Evolutionary conservation across 2,113 vertebrate species (phyloP).

Genomic region (Piprites chloris): DNA sequence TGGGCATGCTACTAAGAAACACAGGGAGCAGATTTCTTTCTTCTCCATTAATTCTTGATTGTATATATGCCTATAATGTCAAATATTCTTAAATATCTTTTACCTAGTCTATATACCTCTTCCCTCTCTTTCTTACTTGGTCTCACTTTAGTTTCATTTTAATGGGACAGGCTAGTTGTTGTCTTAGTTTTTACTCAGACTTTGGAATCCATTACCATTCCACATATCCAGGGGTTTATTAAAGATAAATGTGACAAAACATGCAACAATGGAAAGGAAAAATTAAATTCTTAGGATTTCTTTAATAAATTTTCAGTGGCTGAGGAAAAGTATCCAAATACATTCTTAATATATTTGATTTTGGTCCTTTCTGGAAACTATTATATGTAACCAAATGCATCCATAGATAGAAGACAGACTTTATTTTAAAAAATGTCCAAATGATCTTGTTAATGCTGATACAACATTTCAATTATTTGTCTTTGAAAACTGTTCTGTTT

Average conservation of each 20-base stretch:
- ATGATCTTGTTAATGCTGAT: not conserved
- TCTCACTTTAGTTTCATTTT: not conserved
- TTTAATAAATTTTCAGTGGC: conserved; percentile 8
- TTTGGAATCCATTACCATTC: not conserved
- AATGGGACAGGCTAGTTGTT: not conserved
- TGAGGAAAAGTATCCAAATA: not conserved
- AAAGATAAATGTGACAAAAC: not conserved
- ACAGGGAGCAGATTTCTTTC: not conserved
- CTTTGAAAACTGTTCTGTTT: not conserved
- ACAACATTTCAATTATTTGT: not conserved
- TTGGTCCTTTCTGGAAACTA: not conserved
- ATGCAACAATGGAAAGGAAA: not conserved
- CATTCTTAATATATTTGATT: not conserved
- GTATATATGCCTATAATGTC: not conserved
- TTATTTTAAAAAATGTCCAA: not conserved
- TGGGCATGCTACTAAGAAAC: not conserved
- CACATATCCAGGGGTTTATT: not conserved
- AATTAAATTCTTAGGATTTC: conserved; percentile 7
- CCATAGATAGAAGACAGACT: not conserved
- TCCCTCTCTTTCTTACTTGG: not conserved
- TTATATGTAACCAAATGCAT: not conserved
- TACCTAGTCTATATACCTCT: not conserved
- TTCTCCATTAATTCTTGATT: not conserved
- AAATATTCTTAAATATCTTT: not conserved
- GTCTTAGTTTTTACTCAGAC: not conserved